These are phyloP conservation scores for Hydrophis major DNA, from an alignment of 2,797 vertebrate genomes.

Conservation along the genomic window DNA sequence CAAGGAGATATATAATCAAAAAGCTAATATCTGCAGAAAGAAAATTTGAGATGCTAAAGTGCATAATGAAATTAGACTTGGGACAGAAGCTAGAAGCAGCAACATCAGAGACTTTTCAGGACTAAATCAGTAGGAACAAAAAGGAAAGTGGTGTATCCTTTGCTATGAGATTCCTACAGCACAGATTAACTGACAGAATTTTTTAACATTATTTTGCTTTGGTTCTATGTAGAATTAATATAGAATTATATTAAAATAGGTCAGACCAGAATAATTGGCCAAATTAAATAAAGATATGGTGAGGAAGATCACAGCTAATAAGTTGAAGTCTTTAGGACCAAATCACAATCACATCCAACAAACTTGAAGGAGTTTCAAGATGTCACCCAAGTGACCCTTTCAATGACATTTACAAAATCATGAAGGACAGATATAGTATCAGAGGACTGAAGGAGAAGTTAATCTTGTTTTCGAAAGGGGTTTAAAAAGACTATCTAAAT, in stretches of 20 bases:
- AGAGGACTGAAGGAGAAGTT: background rate
- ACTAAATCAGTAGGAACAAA: background rate
- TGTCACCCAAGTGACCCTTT: background rate
- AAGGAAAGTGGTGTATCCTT: background rate
- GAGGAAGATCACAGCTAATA: background rate
- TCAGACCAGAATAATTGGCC: background rate
- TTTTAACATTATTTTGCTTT: background rate
- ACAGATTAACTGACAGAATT: background rate
- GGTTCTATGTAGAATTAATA: background rate
- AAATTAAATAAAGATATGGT: background rate
- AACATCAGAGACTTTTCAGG: background rate
- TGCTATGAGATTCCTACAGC: background rate
- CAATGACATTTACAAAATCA: background rate
- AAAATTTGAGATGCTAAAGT: background rate
- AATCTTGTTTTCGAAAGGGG: background rate
- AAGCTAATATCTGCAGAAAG: background rate
- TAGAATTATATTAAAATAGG: background rate
- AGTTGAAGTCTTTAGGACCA: background rate
- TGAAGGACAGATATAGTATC: background rate
- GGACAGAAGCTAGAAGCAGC: background rate
- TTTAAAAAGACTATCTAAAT: background rate
- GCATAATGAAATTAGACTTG: background rate
- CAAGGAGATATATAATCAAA: background rate
- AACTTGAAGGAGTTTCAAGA: background rate
- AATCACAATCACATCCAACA: background rate